phyloP scores from a whole-genome alignment of 2,113 vertebrate species.

The Eleginops maclovinus region DNA sequence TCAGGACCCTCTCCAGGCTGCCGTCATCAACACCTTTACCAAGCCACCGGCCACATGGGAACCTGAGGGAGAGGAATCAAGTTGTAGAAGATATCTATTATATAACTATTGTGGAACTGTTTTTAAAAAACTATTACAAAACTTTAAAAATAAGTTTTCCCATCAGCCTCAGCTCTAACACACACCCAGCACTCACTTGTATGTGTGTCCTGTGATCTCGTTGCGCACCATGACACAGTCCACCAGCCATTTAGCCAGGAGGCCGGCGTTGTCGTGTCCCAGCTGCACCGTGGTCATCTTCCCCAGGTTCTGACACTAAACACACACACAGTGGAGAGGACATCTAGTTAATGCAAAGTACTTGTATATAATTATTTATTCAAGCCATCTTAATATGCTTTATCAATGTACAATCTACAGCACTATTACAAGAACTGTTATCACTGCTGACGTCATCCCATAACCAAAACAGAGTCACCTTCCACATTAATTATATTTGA shows the following conservation, averaged over 20 bases:
- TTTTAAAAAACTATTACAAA: too few species aligned
- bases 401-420: background rate
- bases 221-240: constrained; percentile 97
- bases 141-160: too few species aligned
- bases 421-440: background rate
- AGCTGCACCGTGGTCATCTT: constrained; percentile 94
- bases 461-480: background rate
- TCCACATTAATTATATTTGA: too few species aligned
- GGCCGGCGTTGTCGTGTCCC: constrained; percentile 95
- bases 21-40: constrained; percentile 93
- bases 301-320: constrained; percentile 95
- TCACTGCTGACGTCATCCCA: background rate
- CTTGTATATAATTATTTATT: background rate
- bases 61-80: constrained; percentile 77
- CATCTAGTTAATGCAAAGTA: background rate
- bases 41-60: constrained; percentile 94
- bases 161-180: too few species aligned
- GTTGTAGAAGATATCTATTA: too few species aligned
- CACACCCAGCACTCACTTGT: constrained; percentile 84
- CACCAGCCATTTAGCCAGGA: constrained; percentile 95
- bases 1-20: constrained; percentile 92
- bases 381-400: background rate
- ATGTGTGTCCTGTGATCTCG: constrained; percentile 95
- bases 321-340: constrained; percentile 8
- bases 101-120: too few species aligned